These are phyloP conservation scores for Peromyscus aztecus DNA, from an alignment of 2,797 vertebrate species.

Conservation along the genomic window DNA sequence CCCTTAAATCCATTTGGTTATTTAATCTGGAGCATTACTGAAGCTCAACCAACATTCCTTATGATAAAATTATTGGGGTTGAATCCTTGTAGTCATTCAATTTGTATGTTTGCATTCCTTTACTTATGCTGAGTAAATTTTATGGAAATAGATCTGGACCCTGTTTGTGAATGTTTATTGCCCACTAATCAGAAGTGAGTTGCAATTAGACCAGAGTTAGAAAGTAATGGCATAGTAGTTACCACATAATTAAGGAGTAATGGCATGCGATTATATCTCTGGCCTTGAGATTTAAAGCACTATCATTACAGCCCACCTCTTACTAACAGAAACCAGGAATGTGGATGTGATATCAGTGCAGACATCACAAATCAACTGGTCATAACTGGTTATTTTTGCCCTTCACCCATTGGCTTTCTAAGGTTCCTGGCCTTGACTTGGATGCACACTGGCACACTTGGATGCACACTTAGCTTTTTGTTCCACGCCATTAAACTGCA, in stretches of 20 bases:
- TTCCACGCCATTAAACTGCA: conserved; percentile 46
- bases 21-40: neutral
- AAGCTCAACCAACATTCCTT: neutral
- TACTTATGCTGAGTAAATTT: conserved; percentile 39
- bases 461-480: neutral
- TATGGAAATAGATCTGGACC: conserved; percentile 75
- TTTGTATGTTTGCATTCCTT: conserved; percentile 49
- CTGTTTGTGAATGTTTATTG: conserved; percentile 77
- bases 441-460: neutral
- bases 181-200: conserved; percentile 62
- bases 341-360: neutral
- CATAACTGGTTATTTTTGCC: neutral
- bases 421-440: neutral
- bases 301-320: conserved; percentile 53
- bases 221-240: conserved; percentile 80
- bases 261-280: neutral
- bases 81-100: neutral
- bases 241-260: conserved; percentile 80
- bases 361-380: conserved; percentile 34
- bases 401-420: neutral
- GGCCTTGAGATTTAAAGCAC: conserved; percentile 46
- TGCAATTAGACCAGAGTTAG: conserved; percentile 66
- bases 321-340: conserved; percentile 2
- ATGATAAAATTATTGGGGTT: conserved; percentile 21
- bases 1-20: neutral